These are phyloP conservation scores for Caenorhabditis doughertyi DNA, from an alignment of 2,888 invertebrate species.

Conservation along the genomic window DNA sequence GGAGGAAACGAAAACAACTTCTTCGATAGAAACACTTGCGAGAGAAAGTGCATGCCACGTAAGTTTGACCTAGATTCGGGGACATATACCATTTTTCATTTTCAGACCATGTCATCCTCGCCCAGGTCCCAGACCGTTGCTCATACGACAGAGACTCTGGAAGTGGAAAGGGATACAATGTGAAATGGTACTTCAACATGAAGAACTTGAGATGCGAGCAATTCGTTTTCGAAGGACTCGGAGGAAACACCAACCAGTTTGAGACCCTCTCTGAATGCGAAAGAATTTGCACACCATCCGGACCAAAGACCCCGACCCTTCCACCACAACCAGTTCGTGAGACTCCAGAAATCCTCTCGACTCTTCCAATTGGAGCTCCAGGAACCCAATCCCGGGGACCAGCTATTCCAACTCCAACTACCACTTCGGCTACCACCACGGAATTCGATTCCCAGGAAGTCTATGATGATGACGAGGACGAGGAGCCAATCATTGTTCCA, in stretches of 20 bases:
- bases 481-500: slow-evolving; percentile 53
- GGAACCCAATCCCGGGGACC: neutral
- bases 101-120: slow-evolving; percentile 63
- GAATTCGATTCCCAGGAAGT: slow-evolving; percentile 45
- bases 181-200: slow-evolving; percentile 82
- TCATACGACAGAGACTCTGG: slow-evolving; percentile 77
- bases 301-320: slow-evolving; percentile 54
- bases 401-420: slow-evolving; percentile 21
- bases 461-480: slow-evolving; percentile 58
- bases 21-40: slow-evolving; percentile 71
- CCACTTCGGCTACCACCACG: slow-evolving; percentile 1
- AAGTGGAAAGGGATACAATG: slow-evolving; percentile 79
- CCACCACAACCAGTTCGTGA: slow-evolving; percentile 36
- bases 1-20: slow-evolving; percentile 82
- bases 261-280: slow-evolving; percentile 78
- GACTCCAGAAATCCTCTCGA: neutral
- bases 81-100: neutral
- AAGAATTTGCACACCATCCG: slow-evolving; percentile 69
- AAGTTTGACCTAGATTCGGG: neutral
- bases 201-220: slow-evolving; percentile 81
- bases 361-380: neutral
- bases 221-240: slow-evolving; percentile 81
- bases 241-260: slow-evolving; percentile 81
- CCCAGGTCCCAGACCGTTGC: slow-evolving; percentile 79
- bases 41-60: slow-evolving; percentile 70